phyloP scores from a whole-genome alignment of 2,797 vertebrate genomes.

The Oryzias sinensis region DNA sequence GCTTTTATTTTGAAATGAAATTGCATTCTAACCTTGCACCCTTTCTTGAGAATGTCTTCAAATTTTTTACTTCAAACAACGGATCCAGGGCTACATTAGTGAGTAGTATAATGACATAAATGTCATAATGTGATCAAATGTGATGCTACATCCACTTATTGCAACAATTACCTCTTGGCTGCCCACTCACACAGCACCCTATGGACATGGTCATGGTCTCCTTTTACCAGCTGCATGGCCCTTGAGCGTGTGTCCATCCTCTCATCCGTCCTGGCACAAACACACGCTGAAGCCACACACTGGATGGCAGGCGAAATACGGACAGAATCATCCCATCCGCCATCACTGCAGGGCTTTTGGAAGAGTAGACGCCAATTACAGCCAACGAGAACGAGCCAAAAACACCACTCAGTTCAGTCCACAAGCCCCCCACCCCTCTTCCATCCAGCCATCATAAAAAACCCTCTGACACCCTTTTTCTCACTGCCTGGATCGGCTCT shows the following conservation, averaged over 20 bases:
- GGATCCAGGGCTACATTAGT: slow-evolving; percentile 6
- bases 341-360: slow-evolving; percentile 70
- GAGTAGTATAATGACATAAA: slow-evolving; percentile 32
- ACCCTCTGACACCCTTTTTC: slow-evolving; percentile 40
- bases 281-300: slow-evolving; percentile 25
- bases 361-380: slow-evolving; percentile 66
- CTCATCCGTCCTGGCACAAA: slow-evolving; percentile 21
- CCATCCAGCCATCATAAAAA: slow-evolving; percentile 44
- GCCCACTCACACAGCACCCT: slow-evolving; percentile 41
- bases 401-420: slow-evolving; percentile 53
- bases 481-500: slow-evolving; percentile 44
- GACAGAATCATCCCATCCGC: slow-evolving; percentile 59
- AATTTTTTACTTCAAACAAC: background rate
- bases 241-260: slow-evolving; percentile 37
- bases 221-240: slow-evolving; percentile 59
- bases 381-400: slow-evolving; percentile 66
- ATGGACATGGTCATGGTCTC: slow-evolving; percentile 57
- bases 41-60: too few relatives aligned
- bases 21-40: too few relatives aligned
- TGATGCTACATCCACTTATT: slow-evolving; percentile 52
- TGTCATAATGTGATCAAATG: slow-evolving; percentile 48
- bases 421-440: slow-evolving; percentile 44
- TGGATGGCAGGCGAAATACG: slow-evolving; percentile 60
- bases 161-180: slow-evolving; percentile 55
- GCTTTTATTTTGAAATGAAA: too few relatives aligned